phyloP scores from a whole-genome alignment of 2,888 invertebrate species.

The Seira ritae region DNA sequence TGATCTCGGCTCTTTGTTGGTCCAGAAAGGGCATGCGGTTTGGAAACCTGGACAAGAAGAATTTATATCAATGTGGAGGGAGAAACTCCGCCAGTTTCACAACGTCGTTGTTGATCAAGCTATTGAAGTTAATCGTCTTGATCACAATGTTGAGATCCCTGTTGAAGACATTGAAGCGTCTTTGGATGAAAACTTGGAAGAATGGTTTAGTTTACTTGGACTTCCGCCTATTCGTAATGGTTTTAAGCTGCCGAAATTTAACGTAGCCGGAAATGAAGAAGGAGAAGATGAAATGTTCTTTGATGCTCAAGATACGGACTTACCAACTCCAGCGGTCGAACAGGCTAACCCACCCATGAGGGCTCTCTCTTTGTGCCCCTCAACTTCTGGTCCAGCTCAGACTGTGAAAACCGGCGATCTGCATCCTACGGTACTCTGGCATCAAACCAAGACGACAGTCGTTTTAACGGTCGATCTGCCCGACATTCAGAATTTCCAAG shows the following conservation, averaged over 20 bases:
- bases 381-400: background rate
- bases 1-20: constrained; percentile 52
- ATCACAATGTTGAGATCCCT: background rate
- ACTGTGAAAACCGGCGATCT: constrained; percentile 15
- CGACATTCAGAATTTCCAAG: constrained; percentile 38
- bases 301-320: too few relatives aligned
- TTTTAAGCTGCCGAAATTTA: background rate
- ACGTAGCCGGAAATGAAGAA: background rate
- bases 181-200: background rate
- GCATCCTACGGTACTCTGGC: constrained; percentile 57
- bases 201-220: constrained; percentile 22
- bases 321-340: too few relatives aligned
- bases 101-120: background rate
- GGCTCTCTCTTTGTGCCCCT: background rate
- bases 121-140: background rate
- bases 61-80: background rate
- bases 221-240: background rate
- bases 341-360: background rate
- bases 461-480: constrained; percentile 43
- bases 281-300: too few relatives aligned
- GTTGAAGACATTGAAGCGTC: background rate
- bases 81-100: background rate
- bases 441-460: constrained; percentile 39
- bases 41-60: constrained; percentile 26
- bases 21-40: constrained; percentile 33